Evolutionary conservation across 2,797 vertebrate genomes (phyloP).

Genomic region (Alfaro cultratus): DNA sequence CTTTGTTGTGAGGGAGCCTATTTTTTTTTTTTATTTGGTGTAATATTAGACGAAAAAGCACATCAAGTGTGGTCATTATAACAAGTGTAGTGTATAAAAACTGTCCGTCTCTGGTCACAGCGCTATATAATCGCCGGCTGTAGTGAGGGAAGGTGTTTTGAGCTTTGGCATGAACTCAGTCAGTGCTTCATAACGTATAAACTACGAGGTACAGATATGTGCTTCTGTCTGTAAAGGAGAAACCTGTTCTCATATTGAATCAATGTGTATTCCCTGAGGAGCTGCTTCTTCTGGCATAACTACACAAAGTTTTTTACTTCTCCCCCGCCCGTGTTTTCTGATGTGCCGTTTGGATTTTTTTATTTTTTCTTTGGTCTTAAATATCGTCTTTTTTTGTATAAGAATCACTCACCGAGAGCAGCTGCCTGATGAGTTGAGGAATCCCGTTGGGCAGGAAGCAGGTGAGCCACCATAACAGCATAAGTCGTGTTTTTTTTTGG

Average conservation of each 20-base stretch:
- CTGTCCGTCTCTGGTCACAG: conserved; percentile 73
- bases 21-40: conserved; percentile 66
- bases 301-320: conserved; percentile 46
- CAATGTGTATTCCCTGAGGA: conserved; percentile 56
- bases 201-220: conserved; percentile 61
- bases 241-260: conserved; percentile 56
- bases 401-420: conserved; percentile 51
- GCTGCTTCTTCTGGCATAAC: conserved; percentile 59
- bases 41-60: conserved; percentile 74
- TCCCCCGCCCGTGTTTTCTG: conserved; percentile 67
- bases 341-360: conserved; percentile 53
- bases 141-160: conserved; percentile 66
- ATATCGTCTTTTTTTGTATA: conserved; percentile 62
- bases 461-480: conserved; percentile 49
- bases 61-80: conserved; percentile 75
- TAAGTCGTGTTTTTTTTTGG: not conserved
- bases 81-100: conserved; percentile 74
- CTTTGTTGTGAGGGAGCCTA: conserved; percentile 90
- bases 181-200: conserved; percentile 68
- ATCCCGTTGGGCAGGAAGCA: conserved; percentile 42
- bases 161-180: conserved; percentile 76
- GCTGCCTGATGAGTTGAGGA: conserved; percentile 44
- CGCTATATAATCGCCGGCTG: conserved; percentile 71
- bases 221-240: conserved; percentile 58
- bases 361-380: not conserved